Base-by-base conservation (phyloP, 2,113 vertebrate species). In the Plecturocebus donacophilus region DNA sequence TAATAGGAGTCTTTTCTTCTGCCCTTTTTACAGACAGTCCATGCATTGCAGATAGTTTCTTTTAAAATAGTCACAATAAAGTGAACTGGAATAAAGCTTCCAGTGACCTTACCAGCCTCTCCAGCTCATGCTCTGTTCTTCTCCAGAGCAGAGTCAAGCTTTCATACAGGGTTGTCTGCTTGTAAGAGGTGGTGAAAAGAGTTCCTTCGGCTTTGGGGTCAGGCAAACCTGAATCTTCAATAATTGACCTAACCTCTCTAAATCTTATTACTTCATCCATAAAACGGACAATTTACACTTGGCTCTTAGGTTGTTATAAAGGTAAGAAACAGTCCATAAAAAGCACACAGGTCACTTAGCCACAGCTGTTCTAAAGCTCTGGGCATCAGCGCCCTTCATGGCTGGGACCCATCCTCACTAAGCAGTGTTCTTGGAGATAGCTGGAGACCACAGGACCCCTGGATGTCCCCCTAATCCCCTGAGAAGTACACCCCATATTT, bases 331-430 rank as follows among this genome's bases (percentile, higher is more conserved):
- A 30, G 47, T 10, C 87, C 27, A 8, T 25, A 68, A 49, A 47
- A 70, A 80, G 40, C 17, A 35, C 35, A 20, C 0, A 0, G 66
- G 16, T 75, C 56, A 40, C 61, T 75, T 42, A 81, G 54, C 58
- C 13, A 2, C 16, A 45, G n/a, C 13, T 1, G 10, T 17, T 38
- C 89, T 30, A 2, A 35, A 45, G 45, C 8, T n/a, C 49, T 8
- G 25, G 21, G 20, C 42, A 40, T 32, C 12, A 68, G 1, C 11
- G 13, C 7, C 9, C 30, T 27, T 45, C 42, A 23, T 17, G 66
- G 0, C 49, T 32, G 4, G 3, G 38, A 12, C 32, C 47, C 4
- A 3, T 17, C 2, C 27, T 10, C 42, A 19, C 52, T 52, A 58
- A 38, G 30, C 42, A n/a, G 38, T 4, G 6, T 27, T 87, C 35